Evolutionary conservation across 2,888 invertebrate genomes (phyloP), one percentile per base, ranked within the genome.

Genomic region (Clunio marinus): DNA sequence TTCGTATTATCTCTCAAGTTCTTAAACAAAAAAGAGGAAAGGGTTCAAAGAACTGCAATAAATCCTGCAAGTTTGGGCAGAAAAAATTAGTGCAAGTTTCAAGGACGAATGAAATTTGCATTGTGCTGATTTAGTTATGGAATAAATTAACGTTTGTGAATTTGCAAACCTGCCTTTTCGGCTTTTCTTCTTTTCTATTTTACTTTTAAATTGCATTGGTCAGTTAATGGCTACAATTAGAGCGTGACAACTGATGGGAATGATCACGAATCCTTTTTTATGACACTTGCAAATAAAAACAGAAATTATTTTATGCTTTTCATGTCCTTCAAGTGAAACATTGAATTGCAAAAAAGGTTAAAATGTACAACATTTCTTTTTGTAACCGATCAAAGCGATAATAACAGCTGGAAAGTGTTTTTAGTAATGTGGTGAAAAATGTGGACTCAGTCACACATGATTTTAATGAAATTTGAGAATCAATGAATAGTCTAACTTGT

Each of bases 391-490:
- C 41, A 41, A 41, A 41, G 15, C 41, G 41, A 41, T 41, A 13
- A 41, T 13, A 41, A 13, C 41, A 15, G 41, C 28, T 41, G n/a
- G 28, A 67, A 67, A 67, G 57, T 57, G 67, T 57, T 67, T 24
- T 67, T 55, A 57, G 17, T 67, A 57, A 67, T 67, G 67, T 67
- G 67, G 57, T 67, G 67, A 67, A 57, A 66, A 67, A 41, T 57
- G 67, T 41, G 24, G 41, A 62, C 62, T 24, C 20, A 5, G 24
- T 17, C 24, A 41, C 24, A 8, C 4, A 32, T 13, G 41, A 10
- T 28, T 4, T 46, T 20, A 5, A 4, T n/a, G 32, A 27, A 15
- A 24, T 27, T 15, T 27, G 59, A 59, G 59, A 59, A 13, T 59
- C 59, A 41, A 41, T 13, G 41, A 15, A 41, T 15, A 4, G 10